These are phyloP conservation scores for Bemisia tabaci DNA, from an alignment of 1,140 invertebrate genomes.

Conservation along the genomic window DNA sequence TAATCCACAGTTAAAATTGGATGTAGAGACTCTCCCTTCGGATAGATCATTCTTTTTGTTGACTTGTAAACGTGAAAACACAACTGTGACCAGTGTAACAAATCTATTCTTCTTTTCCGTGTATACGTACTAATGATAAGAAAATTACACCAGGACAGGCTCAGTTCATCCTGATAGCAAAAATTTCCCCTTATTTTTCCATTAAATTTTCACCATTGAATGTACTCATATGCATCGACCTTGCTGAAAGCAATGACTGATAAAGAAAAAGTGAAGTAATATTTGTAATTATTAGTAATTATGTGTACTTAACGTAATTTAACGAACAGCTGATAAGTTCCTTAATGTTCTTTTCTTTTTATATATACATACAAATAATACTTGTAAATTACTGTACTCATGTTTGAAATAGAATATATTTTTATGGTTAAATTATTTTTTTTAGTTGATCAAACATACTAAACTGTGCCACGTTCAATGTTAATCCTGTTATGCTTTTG, in stretches of 20 bases:
- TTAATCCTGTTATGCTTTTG: background rate
- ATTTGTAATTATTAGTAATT: background rate
- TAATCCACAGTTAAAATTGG: too few species aligned
- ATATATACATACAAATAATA: background rate
- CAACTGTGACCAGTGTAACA: too few species aligned
- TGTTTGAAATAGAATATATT: background rate
- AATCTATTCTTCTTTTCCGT: too few species aligned
- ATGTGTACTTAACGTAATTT: background rate
- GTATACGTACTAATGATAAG: background rate
- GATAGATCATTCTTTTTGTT: too few species aligned
- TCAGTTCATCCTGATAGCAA: too few species aligned
- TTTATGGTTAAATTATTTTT: background rate
- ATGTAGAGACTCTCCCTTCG: too few species aligned
- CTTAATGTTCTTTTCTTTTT: background rate
- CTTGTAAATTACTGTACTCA: background rate
- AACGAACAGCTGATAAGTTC: background rate
- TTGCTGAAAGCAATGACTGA: background rate
- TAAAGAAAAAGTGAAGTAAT: background rate
- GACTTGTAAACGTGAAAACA: too few species aligned
- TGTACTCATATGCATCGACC: background rate
- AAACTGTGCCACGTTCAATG: background rate
- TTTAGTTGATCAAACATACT: background rate
- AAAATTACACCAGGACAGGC: background rate
- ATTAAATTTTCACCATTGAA: too few species aligned
- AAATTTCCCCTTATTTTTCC: too few species aligned